Evolutionary conservation across 2,888 invertebrate genomes (phyloP).

Genomic region (Drosophila anomelani): DNA sequence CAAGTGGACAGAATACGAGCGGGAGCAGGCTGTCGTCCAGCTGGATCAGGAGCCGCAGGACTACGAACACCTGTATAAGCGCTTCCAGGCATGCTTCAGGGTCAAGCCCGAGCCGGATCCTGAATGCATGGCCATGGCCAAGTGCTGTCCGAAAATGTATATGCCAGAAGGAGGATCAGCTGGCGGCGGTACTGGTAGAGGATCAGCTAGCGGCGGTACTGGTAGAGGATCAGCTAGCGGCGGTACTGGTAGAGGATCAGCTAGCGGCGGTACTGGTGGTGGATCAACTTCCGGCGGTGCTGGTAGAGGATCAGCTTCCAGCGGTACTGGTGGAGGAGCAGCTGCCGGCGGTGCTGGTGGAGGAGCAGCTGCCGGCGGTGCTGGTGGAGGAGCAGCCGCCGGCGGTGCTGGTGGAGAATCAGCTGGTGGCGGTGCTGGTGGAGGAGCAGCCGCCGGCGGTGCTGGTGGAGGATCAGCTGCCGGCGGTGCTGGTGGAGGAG

Average conservation of each 20-base stretch:
- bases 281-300: no score
- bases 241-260: neutral
- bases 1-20: constrained; percentile 54
- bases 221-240: neutral
- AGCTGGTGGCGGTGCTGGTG: neutral
- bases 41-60: constrained; percentile 41
- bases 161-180: neutral
- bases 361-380: no score
- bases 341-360: neutral
- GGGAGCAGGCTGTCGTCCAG: constrained; percentile 22
- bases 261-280: neutral
- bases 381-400: no score
- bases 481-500: neutral
- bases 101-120: neutral
- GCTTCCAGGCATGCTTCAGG: constrained; percentile 52
- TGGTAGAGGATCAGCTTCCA: no score
- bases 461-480: neutral
- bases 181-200: neutral
- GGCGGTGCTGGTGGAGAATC: no score
- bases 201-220: neutral
- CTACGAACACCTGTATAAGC: constrained; percentile 63
- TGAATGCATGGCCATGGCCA: constrained; percentile 7
- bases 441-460: neutral
- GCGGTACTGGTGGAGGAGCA: neutral
- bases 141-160: constrained; percentile 43